Base-by-base conservation (phyloP, 30 jellyfish, hydroid and myxozoan genomes). In the Morbakka virulenta region DNA sequence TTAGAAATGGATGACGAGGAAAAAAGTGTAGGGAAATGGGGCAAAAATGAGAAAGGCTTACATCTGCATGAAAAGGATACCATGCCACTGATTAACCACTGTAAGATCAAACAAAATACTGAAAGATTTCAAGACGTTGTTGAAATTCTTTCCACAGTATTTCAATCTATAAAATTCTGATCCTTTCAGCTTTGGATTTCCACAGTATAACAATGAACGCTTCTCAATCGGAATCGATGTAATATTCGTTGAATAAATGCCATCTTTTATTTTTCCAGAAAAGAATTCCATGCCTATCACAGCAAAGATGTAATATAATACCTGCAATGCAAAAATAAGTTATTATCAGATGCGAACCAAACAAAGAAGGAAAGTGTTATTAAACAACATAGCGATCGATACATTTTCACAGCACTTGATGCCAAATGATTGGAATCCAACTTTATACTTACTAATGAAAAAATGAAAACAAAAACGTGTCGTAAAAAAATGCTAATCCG, bases 11-110 rank as follows among this genome's bases (percentile, higher is more conserved):
- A n/a, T n/a, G n/a, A n/a, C n/a, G n/a, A n/a, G n/a, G n/a, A n/a
- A n/a, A n/a, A n/a, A n/a, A n/a, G n/a, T n/a, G n/a, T n/a, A n/a
- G n/a, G n/a, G n/a, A n/a, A n/a, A n/a, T n/a, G n/a, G n/a, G n/a
- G n/a, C n/a, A n/a, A n/a, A n/a, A n/a, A n/a, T n/a, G n/a, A n/a
- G n/a, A n/a, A n/a, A n/a, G n/a, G n/a, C n/a, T n/a, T n/a, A n/a
- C n/a, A n/a, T n/a, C n/a, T n/a, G 71, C 9, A 11, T 6, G 62
- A 34, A 79, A 79, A 41, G 57, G 97, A 90, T 90, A 93, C 99
- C 85, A 70, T 93, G 99, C 99, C 99, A 93, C 61, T 93, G 99
- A 50, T 93, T 93, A 78, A 93, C 99, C 25, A 85, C 96, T 30
- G 96, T 93, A 84, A 93, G 77, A 36, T 93, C 99, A 41, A 93